These are phyloP conservation scores for Anabacerthia variegaticeps DNA, from an alignment of 2,797 vertebrate species.

Conservation along the genomic window DNA sequence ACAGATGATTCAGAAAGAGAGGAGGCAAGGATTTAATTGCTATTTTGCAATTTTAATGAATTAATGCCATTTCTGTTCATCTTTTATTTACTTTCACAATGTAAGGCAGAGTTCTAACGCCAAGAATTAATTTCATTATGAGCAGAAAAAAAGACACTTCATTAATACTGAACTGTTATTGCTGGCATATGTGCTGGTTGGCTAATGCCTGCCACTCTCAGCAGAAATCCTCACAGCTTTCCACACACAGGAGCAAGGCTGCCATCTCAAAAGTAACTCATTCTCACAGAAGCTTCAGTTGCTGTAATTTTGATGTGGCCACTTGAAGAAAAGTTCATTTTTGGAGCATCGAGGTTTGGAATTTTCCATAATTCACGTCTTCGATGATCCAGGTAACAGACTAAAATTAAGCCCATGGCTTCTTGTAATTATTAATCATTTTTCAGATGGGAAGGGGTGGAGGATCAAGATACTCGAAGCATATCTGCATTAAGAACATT, in stretches of 20 bases:
- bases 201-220: slow-evolving; percentile 26
- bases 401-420: neutral
- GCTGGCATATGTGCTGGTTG: slow-evolving; percentile 54
- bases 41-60: slow-evolving; percentile 60
- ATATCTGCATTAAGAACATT: neutral
- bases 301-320: neutral
- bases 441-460: neutral
- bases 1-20: neutral
- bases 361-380: neutral
- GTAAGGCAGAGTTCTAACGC: slow-evolving; percentile 38
- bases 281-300: neutral
- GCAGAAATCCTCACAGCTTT: slow-evolving; percentile 42
- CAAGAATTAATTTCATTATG: slow-evolving; percentile 50
- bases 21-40: slow-evolving; percentile 26
- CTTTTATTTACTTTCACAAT: slow-evolving; percentile 51
- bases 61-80: slow-evolving; percentile 45
- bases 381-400: neutral
- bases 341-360: neutral
- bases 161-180: slow-evolving; percentile 62
- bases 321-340: neutral
- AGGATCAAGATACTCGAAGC: neutral
- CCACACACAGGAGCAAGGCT: neutral
- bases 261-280: neutral
- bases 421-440: neutral
- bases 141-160: slow-evolving; percentile 57